Evolutionary conservation across 2,888 invertebrate genomes (phyloP).

Genomic region (Petrolisthes manimaculis): DNA sequence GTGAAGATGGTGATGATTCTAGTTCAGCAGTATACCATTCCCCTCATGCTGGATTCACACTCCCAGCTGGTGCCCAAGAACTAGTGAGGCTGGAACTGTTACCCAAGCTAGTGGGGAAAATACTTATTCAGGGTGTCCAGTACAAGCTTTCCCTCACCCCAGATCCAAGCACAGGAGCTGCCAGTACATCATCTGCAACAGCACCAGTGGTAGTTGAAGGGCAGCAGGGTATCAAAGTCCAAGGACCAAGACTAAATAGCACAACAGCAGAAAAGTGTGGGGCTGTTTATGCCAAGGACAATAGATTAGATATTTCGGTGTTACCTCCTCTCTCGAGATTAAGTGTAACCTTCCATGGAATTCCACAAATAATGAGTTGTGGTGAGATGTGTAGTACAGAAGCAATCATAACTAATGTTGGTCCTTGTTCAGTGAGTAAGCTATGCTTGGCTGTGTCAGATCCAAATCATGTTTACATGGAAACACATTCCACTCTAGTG

Average conservation of each 20-base stretch:
- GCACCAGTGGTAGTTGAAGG: conserved; percentile 56
- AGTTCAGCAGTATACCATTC: conserved; percentile 30
- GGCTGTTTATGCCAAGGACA: conserved; percentile 75
- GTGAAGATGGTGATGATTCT: conserved; percentile 12
- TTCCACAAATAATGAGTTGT: conserved; percentile 60
- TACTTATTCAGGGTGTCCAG: conserved; percentile 57
- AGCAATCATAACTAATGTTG: conserved; percentile 49
- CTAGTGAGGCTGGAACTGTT: conserved; percentile 49
- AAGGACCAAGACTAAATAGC: conserved; percentile 75
- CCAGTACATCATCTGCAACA: conserved; percentile 17
- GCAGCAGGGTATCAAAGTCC: conserved; percentile 69
- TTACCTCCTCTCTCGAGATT: conserved; percentile 52
- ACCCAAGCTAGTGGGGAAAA: conserved; percentile 40
- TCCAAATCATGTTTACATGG: conserved; percentile 57
- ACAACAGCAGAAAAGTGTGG: conserved; percentile 73
- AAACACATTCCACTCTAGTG: background rate
- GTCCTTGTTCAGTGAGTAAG: conserved; percentile 49
- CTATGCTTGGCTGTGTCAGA: conserved; percentile 55
- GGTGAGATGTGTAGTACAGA: conserved; percentile 56
- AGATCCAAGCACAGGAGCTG: conserved; percentile 27
- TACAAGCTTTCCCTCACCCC: conserved; percentile 59
- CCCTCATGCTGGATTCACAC: conserved; percentile 40
- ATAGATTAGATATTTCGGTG: conserved; percentile 77
- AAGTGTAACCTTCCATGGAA: conserved; percentile 47
- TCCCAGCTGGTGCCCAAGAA: conserved; percentile 54